A percentile compares a stretch with the other conserved stretches of the same genome.
These are phyloP conservation scores for Miltochrista miniata DNA, from an alignment of 2,888 invertebrate species.

Conservation along the genomic window DNA sequence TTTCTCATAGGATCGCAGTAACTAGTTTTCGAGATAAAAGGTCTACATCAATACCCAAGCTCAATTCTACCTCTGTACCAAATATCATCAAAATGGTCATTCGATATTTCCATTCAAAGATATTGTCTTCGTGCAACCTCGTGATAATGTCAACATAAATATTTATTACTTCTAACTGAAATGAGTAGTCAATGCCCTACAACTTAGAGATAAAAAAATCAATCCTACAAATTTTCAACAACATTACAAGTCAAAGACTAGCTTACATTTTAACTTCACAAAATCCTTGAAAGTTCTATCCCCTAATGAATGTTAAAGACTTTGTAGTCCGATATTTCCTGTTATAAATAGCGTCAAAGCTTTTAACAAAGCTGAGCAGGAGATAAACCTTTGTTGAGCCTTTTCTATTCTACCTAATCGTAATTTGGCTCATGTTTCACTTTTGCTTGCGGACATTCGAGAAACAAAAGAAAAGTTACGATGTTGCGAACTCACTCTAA, in stretches of 20 bases:
- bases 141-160: too few relatives aligned
- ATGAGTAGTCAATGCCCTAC: too few relatives aligned
- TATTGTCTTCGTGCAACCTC: too few relatives aligned
- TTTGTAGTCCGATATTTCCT: conserved; percentile 26
- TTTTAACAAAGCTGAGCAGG: conserved; percentile 48
- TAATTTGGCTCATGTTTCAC: conserved; percentile 40
- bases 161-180: too few relatives aligned
- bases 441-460: conserved; percentile 50
- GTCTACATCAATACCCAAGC: too few relatives aligned
- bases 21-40: too few relatives aligned
- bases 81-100: too few relatives aligned
- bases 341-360: conserved; percentile 39
- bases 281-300: conserved; percentile 16
- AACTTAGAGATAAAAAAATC: too few relatives aligned
- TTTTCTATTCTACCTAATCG: conserved; percentile 54
- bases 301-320: conserved; percentile 24
- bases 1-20: too few relatives aligned
- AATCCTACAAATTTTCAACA: too few relatives aligned
- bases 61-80: too few relatives aligned
- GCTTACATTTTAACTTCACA: conserved; percentile 11
- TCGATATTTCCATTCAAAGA: too few relatives aligned
- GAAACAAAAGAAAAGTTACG: conserved; percentile 71
- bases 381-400: conserved; percentile 37
- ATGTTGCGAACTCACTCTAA: conserved; percentile 73
- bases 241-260: conserved; percentile 6